Percentiles rank a stretch among this genome's conserved stretches.
Evolutionary conservation across 2,797 vertebrate species (phyloP).

Genomic region (Tapera naevia): DNA sequence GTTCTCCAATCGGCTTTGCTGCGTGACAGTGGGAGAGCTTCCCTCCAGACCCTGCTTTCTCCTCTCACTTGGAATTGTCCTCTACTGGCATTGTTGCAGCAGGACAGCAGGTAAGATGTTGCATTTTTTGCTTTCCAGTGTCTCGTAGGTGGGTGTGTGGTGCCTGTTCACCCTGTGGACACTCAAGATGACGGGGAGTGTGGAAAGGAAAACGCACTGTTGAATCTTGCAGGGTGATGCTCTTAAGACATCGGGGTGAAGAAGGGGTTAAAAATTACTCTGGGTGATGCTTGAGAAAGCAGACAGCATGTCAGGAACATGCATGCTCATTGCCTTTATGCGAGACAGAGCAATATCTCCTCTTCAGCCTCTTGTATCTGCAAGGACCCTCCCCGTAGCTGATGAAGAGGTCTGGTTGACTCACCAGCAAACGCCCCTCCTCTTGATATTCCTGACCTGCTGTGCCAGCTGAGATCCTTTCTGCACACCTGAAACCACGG

Average conservation of each 20-base stretch:
- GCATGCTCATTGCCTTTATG: neutral
- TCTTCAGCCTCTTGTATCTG: neutral
- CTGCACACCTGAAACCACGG: neutral
- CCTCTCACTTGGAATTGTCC: conserved; percentile 25
- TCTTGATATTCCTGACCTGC: neutral
- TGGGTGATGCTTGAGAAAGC: conserved; percentile 39
- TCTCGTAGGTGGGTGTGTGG: neutral
- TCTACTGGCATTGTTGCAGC: neutral
- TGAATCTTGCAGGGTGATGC: neutral
- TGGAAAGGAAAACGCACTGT: neutral
- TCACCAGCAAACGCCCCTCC: neutral
- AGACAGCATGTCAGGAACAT: conserved; percentile 45
- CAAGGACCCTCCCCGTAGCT: neutral
- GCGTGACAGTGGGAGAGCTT: conserved; percentile 57
- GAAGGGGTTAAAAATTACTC: conserved; percentile 56
- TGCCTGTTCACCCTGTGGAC: neutral
- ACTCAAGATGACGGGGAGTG: neutral
- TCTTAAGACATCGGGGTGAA: neutral
- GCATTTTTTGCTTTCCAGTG: neutral
- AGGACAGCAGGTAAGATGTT: conserved; percentile 21
- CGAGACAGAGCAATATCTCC: neutral
- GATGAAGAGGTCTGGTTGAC: neutral
- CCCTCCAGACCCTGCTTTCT: conserved; percentile 44
- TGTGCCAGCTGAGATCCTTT: neutral
- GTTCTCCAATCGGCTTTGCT: conserved; percentile 61